A percentile compares a stretch with the other conserved stretches of the same genome.
These are phyloP conservation scores for Pseudonaja textilis DNA, from an alignment of 2,113 vertebrate species.

Conservation along the genomic window DNA sequence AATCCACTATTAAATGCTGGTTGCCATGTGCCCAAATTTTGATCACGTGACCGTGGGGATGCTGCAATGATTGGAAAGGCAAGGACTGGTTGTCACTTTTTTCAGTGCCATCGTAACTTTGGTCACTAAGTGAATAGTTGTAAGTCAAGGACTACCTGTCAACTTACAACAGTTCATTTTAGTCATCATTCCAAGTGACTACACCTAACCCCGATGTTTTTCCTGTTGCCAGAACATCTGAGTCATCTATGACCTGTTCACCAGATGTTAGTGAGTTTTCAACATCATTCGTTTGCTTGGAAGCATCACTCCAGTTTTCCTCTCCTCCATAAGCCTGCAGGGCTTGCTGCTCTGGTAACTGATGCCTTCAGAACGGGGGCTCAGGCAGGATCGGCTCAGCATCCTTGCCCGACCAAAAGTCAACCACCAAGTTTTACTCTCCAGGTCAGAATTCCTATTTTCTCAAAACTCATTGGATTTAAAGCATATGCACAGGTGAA, in stretches of 20 bases:
- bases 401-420: slow-evolving; percentile 50
- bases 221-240: not conserved
- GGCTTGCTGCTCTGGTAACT: not conserved
- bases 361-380: not conserved
- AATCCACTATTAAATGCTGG: not conserved
- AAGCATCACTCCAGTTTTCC: not conserved
- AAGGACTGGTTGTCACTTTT: not conserved
- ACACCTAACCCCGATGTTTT: not conserved
- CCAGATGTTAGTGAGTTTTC: not conserved
- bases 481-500: not conserved
- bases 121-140: not conserved
- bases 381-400: not conserved
- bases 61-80: not conserved
- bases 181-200: not conserved
- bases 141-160: not conserved
- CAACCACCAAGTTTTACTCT: slow-evolving; percentile 30
- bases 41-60: not conserved
- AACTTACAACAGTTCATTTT: not conserved
- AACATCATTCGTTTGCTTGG: not conserved
- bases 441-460: slow-evolving; percentile 50
- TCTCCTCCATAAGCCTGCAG: too few species aligned
- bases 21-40: not conserved
- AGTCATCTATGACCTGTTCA: not conserved
- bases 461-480: not conserved
- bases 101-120: not conserved